These are phyloP conservation scores for Tetragonula clypearis DNA, from an alignment of 1,140 invertebrate genomes.

Conservation along the genomic window DNA sequence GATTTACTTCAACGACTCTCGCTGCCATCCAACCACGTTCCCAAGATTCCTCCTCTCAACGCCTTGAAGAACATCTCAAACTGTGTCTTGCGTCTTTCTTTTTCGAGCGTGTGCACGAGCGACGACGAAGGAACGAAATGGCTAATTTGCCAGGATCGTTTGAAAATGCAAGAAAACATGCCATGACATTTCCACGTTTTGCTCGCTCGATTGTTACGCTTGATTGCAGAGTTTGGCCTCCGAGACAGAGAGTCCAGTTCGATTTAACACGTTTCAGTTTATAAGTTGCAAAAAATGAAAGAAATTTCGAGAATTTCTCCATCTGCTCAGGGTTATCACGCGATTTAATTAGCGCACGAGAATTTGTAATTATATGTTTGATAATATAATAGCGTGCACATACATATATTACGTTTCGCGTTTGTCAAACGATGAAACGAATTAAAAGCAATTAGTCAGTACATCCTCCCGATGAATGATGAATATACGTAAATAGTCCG, in stretches of 20 bases:
- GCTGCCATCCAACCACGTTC: constrained; percentile 2
- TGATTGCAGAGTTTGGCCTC: no score
- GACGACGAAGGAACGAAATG: no score
- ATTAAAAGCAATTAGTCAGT: neutral
- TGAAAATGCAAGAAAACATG: no score
- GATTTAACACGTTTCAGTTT: no score
- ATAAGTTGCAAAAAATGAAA: no score
- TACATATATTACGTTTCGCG: neutral
- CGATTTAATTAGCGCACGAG: neutral
- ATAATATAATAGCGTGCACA: no score
- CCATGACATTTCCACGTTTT: no score
- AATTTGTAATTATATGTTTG: neutral
- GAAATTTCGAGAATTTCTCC: no score
- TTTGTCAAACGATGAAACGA: neutral
- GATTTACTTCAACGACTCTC: constrained; percentile 64
- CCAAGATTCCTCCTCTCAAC: neutral
- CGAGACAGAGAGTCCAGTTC: no score
- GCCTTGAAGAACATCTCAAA: neutral
- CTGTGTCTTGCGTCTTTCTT: neutral
- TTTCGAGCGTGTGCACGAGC: no score
- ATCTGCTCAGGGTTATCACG: no score
- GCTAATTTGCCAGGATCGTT: neutral
- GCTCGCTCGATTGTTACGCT: no score
- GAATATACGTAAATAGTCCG: neutral
- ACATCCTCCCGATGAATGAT: neutral